Base-by-base conservation (phyloP, 2,888 invertebrate species). In the Mythimna pallens region DNA sequence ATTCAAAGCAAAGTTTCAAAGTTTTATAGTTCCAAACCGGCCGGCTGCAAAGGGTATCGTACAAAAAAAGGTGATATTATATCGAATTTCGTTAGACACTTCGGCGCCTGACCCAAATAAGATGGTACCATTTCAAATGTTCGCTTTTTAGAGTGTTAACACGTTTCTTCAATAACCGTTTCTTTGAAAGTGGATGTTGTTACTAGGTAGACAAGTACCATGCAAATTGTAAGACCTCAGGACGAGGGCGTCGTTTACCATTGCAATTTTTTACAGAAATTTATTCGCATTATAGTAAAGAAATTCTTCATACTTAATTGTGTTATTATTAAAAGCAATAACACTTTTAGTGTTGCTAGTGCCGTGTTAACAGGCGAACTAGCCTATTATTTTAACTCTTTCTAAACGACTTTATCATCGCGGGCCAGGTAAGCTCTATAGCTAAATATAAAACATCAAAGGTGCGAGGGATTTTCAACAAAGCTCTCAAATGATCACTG, bases 371-470 rank as follows among this genome's bases (percentile, higher is more conserved):
- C 73, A 66, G 70, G 72, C 73, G 79, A 86, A 86, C 83, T 76
- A 79, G 84, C 82, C 67, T 76, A 84, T 87, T 86, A 72, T 86
- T 88, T 88, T 85, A 90, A 91, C 87, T 89, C 88, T 87, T 90
- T 88, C 81, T 81, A 88, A 90, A 91, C 88, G 85, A 89, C 89
- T 92, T 92, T 85, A 93, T 92, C 90, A 90, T 74, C 78, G 83
- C 80, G 85, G 81, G 83, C 82, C 91, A 90, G 91, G 93, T 93
- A 93, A 84, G 76, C 77, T 88, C 88, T 87, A 86, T 75, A 82
- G 86, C 90, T 90, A 90, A 90, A 91, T 89, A 91, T 92, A 92
- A 91, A 92, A 93, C 92, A 90, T 93, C 91, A 93, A 93, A 94
- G 91, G 86, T 89, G 90, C 90, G 88, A 76, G 88, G 89, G 87